phyloP scores from a whole-genome alignment of 1,140 invertebrate species.

The Formica selysi region DNA sequence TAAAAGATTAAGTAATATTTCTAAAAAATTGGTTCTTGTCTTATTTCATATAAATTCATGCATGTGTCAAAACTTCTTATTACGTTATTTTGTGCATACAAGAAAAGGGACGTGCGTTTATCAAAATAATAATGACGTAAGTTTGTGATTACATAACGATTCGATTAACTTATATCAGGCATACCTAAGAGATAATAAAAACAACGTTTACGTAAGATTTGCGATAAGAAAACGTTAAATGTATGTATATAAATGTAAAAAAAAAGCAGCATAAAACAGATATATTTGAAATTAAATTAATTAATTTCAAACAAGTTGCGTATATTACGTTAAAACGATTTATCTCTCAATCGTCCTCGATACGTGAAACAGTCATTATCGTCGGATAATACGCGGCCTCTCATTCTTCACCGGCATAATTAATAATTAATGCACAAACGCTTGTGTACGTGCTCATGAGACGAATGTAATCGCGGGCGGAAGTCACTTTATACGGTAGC shows the following conservation, averaged over 20 bases:
- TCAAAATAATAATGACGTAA: slow-evolving; percentile 13
- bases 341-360: slow-evolving; percentile 53
- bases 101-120: background rate
- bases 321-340: slow-evolving; percentile 40
- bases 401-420: slow-evolving; percentile 40
- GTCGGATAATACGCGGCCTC: slow-evolving; percentile 2
- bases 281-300: slow-evolving; percentile 11
- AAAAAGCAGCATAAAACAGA: background rate
- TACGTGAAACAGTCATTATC: slow-evolving; percentile 40
- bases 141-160: background rate
- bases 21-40: background rate
- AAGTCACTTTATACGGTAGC: slow-evolving; percentile 67
- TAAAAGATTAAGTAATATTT: background rate
- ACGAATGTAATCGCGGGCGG: slow-evolving; percentile 67
- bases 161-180: background rate
- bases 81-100: background rate
- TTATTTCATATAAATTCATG: background rate
- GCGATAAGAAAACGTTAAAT: slow-evolving; percentile 1
- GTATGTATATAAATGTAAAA: background rate
- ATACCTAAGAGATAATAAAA: slow-evolving; percentile 26
- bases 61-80: background rate
- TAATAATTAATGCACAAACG: slow-evolving; percentile 72
- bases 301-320: slow-evolving; percentile 19
- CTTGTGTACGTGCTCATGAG: slow-evolving; percentile 54
- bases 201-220: slow-evolving; percentile 14